Evolutionary conservation across 2,888 invertebrate genomes (phyloP).

Genomic region (Acleris literana): DNA sequence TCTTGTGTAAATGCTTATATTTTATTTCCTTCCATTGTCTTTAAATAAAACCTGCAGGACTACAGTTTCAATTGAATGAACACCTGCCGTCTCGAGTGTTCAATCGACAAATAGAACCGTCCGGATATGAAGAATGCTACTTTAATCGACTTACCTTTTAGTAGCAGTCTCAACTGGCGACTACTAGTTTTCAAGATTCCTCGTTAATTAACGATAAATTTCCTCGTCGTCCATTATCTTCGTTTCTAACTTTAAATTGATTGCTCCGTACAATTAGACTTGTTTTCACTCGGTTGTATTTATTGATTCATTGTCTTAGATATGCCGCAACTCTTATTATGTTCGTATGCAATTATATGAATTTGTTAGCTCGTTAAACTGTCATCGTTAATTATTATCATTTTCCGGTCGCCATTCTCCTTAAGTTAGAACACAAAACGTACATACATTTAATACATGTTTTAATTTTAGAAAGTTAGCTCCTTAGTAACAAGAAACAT

Average conservation of each 20-base stretch:
- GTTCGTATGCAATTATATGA: conserved; percentile 19
- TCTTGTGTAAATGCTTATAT: neutral
- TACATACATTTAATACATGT: too few species aligned
- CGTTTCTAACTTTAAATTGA: conserved; percentile 7
- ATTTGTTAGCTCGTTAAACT: conserved; percentile 25
- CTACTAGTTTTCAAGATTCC: conserved; percentile 25
- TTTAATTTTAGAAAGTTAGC: neutral
- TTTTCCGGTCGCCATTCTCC: conserved; percentile 14
- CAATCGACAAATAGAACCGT: conserved; percentile 22
- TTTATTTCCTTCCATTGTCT: conserved; percentile 29
- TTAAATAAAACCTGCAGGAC: conserved; percentile 17
- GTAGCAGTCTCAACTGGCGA: conserved; percentile 13
- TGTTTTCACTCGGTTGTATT: conserved; percentile 6
- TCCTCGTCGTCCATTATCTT: conserved; percentile 8
- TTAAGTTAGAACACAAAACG: too few species aligned
- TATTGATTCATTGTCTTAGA: conserved; percentile 21
- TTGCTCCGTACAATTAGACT: conserved; percentile 5
- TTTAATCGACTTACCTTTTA: conserved; percentile 31
- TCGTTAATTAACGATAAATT: conserved; percentile 24
- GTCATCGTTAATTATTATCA: conserved; percentile 25
- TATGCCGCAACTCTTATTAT: conserved; percentile 9
- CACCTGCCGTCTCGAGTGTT: conserved; percentile 22
- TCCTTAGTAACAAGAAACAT: neutral
- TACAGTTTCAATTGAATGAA: conserved; percentile 25
- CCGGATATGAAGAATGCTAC: conserved; percentile 29